Evolutionary conservation across 1,140 invertebrate species (phyloP).

Genomic region (Drosophila parabipectinata): DNA sequence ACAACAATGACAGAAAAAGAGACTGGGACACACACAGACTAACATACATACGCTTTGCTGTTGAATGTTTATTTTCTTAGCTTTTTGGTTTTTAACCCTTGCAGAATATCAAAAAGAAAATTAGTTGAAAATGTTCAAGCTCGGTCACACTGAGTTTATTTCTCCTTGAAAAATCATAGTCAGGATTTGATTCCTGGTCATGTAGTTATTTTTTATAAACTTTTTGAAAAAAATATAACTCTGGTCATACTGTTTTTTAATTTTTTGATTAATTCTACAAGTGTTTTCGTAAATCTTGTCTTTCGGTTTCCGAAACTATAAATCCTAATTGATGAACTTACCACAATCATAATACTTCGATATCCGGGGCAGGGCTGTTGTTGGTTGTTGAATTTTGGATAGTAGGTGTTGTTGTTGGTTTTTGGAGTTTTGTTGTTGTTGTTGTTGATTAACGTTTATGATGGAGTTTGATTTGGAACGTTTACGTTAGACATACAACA

Average conservation of each 20-base stretch:
- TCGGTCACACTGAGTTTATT: no score
- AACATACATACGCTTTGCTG: constrained; percentile 37
- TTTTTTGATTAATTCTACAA: constrained; percentile 6
- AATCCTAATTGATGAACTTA: constrained; percentile 84
- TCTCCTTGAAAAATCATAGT: no score
- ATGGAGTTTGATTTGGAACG: constrained; percentile 45
- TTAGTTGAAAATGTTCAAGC: no score
- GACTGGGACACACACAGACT: constrained; percentile 42
- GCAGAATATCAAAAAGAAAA: neutral
- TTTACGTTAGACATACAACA: constrained; percentile 64
- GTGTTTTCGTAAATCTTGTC: neutral
- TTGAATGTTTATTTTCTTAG: neutral
- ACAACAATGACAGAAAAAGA: constrained; percentile 27
- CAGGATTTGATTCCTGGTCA: no score
- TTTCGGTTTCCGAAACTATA: constrained; percentile 12
- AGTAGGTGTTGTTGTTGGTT: constrained; percentile 57
- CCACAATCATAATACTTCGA: constrained; percentile 88
- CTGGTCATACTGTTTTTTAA: no score
- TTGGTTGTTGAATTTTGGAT: constrained; percentile 48
- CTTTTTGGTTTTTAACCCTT: constrained; percentile 3
- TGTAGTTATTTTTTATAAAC: no score
- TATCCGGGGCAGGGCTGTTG: constrained; percentile 87
- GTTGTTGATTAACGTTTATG: constrained; percentile 64
- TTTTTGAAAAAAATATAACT: no score
- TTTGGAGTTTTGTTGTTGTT: constrained; percentile 43